Evolutionary conservation across 1,140 invertebrate species (phyloP).

Genomic region (Chironomus tepperi): DNA sequence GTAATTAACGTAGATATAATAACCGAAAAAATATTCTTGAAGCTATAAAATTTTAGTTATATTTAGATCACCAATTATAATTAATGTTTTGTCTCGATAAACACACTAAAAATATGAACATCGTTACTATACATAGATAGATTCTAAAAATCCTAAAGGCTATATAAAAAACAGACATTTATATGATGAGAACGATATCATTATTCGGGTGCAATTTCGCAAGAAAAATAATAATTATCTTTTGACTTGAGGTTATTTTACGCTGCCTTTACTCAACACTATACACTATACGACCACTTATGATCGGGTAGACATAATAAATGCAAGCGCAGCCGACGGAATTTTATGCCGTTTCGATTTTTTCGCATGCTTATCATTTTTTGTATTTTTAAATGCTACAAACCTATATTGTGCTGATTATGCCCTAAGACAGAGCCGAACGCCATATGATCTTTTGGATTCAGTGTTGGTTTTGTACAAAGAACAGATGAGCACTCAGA

Average conservation of each 20-base stretch:
- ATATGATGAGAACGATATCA: slow-evolving; percentile 16
- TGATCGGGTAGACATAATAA: not conserved
- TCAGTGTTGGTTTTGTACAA: slow-evolving; percentile 33
- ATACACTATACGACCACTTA: not conserved
- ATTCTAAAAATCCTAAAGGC: too few relatives aligned
- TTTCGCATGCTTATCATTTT: too few relatives aligned
- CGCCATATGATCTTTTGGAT: slow-evolving; percentile 41
- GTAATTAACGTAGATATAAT: too few relatives aligned
- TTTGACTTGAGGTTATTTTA: not conserved
- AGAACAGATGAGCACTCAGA: slow-evolving; percentile 38
- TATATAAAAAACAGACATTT: too few relatives aligned
- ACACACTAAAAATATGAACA: too few relatives aligned
- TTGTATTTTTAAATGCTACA: slow-evolving; percentile 27
- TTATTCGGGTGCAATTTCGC: slow-evolving; percentile 19
- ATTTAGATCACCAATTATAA: too few relatives aligned
- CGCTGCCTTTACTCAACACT: not conserved
- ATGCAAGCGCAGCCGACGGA: not conserved
- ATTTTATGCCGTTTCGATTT: too few relatives aligned
- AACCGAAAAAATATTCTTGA: too few relatives aligned
- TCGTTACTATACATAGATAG: too few relatives aligned
- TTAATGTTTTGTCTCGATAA: too few relatives aligned
- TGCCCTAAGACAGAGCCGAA: slow-evolving; percentile 40
- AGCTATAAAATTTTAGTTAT: too few relatives aligned
- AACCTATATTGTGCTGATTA: slow-evolving; percentile 41
- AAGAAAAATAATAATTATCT: slow-evolving; percentile 17